Conservation (phyloP, 2,797 vertebrate species). For the Enteromius anoplus region DNA sequence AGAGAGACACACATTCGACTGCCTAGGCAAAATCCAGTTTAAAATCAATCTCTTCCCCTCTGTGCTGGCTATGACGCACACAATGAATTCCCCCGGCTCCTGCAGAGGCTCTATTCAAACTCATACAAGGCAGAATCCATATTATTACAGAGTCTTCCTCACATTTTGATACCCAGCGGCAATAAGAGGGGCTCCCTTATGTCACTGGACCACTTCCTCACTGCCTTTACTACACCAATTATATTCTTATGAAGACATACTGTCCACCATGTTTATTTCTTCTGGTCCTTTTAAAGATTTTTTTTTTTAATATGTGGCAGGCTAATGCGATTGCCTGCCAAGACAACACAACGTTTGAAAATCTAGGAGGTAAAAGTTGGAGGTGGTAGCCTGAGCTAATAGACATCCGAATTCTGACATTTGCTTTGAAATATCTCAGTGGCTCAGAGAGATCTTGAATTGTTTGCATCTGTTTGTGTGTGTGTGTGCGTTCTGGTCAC, state of each 20-base stretch:
- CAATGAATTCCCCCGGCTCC: slow-evolving; percentile 36
- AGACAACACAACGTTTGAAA: background rate
- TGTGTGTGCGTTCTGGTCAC: slow-evolving; percentile 22
- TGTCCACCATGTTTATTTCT: slow-evolving; percentile 1
- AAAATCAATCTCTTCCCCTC: slow-evolving; percentile 58
- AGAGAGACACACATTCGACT: slow-evolving; percentile 37
- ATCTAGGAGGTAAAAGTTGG: background rate
- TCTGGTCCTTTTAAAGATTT: background rate
- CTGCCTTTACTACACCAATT: slow-evolving; percentile 40
- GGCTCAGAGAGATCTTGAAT: slow-evolving; percentile 27
- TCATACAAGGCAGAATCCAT: slow-evolving; percentile 39
- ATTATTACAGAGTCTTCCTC: slow-evolving; percentile 36
- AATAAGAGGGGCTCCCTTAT: slow-evolving; percentile 7
- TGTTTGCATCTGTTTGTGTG: slow-evolving; percentile 22
- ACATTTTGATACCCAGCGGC: slow-evolving; percentile 1
- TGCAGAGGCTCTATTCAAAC: slow-evolving; percentile 40
- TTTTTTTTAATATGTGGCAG: slow-evolving; percentile 5
- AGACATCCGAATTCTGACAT: slow-evolving; percentile 28
- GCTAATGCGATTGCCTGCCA: slow-evolving; percentile 22
- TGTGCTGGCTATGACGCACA: slow-evolving; percentile 50
- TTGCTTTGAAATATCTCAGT: slow-evolving; percentile 37
- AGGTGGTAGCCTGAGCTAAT: background rate
- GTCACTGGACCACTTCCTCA: slow-evolving; percentile 7
- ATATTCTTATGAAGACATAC: slow-evolving; percentile 37
- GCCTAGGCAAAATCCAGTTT: slow-evolving; percentile 54